Conservation (phyloP, 2,113 vertebrate genomes). For the Himantopus leucocephalus region DNA sequence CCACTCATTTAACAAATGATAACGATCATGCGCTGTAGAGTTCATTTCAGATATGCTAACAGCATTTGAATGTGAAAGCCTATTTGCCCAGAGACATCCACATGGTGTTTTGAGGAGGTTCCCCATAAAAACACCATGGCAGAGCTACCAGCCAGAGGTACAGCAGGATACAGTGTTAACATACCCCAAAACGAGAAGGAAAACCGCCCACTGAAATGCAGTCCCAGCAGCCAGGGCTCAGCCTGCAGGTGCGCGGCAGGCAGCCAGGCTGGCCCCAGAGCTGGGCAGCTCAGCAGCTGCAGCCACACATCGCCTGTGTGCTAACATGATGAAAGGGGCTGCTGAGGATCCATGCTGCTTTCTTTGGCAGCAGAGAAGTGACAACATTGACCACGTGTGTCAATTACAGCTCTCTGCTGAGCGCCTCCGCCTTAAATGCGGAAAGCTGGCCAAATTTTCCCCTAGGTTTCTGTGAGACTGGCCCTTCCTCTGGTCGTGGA, state of each 20-base stretch:
- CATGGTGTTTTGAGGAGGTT: background rate
- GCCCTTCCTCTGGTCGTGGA: background rate
- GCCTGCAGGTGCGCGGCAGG: background rate
- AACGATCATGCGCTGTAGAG: background rate
- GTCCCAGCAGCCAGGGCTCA: background rate
- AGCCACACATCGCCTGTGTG: fast-evolving
- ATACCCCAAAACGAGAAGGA: background rate
- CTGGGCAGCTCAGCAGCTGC: background rate
- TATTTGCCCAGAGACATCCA: background rate
- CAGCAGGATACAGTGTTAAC: background rate
- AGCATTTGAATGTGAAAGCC: background rate
- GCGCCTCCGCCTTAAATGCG: background rate
- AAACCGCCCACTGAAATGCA: background rate
- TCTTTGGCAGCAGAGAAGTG: background rate
- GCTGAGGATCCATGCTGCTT: background rate
- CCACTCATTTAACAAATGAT: background rate
- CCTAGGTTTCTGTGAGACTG: background rate
- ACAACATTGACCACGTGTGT: background rate
- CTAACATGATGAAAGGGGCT: background rate
- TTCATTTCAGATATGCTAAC: background rate
- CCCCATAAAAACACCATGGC: background rate
- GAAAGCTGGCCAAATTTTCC: background rate
- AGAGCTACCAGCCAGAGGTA: background rate
- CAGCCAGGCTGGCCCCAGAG: background rate
- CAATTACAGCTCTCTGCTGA: background rate